Base-by-base conservation (phyloP, 2,888 invertebrate species). In the Ectobius pallidus region DNA sequence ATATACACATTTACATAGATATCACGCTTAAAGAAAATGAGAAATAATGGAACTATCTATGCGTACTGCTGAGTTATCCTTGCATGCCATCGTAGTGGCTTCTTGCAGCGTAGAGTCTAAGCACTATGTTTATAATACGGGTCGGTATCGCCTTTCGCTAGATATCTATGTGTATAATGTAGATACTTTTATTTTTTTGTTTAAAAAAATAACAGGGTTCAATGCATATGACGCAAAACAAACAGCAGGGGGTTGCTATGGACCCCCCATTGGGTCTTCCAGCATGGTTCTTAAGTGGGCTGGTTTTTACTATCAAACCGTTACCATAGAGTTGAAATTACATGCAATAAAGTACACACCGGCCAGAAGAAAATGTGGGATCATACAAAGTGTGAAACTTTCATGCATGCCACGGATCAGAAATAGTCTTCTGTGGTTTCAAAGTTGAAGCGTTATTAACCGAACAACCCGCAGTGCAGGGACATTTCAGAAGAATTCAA, bases 281-380 rank as follows among this genome's bases (percentile, higher is more conserved):
- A 44, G 46, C 44, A 46, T 30, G 18, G 46, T 42, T 44, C 65
- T 65, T 65, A 65, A 65, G 65, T 65, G 65, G 65, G 65, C 65
- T 25, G 44, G 27, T 65, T 65, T 44, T 65, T 65, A 46, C 65
- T 27, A 65, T 65, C 65, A 46, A 42, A 65, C 65, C 65, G 65
- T 65, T 65, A 65, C 65, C 65, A 65, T 34, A 65, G 25, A 65
- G 65, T n/a, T 65, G 65, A 65, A 65, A 65, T 65, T 65, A 65
- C 65, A 65, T 46, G 46, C 22, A 44, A 46, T 65, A 65, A 65
- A 65, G 65, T 65, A 65, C 42, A 65, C 65, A 27, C 63, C 11
- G 44, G 18, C n/a, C 27, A 46, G 18, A 22, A n/a, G 27, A 65
- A 65, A 65, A 30, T 65, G n/a, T 46, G 16, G 25, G 30, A 58